These are phyloP conservation scores for Hetaerina americana DNA, from an alignment of 1,140 invertebrate genomes.

Conservation along the genomic window DNA sequence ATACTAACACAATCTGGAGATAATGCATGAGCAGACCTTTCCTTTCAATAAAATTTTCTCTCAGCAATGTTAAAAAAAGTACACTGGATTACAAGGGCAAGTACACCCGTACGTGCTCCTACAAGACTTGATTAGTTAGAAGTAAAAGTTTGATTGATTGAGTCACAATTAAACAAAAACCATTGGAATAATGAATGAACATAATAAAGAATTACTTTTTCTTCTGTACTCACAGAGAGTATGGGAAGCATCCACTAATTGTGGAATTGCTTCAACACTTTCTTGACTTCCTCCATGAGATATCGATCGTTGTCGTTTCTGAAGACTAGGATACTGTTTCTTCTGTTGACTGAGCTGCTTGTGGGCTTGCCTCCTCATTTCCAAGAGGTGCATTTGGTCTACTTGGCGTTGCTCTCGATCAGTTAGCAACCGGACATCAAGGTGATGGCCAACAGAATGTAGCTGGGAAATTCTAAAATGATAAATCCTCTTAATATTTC, in stretches of 20 bases:
- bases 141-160: too few species aligned
- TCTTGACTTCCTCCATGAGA: neutral
- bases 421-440: conserved; percentile 55
- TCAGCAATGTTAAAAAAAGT: too few species aligned
- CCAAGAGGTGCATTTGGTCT: conserved; percentile 55
- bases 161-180: too few species aligned
- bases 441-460: conserved; percentile 52
- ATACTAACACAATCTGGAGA: too few species aligned
- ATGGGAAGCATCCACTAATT: conserved; percentile 52
- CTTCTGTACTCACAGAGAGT: conserved; percentile 48
- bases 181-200: too few species aligned
- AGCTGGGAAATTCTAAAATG: conserved; percentile 55
- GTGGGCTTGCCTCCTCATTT: conserved; percentile 44
- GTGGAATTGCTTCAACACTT: conserved; percentile 29
- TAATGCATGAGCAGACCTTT: too few species aligned
- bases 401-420: conserved; percentile 56
- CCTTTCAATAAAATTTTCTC: too few species aligned
- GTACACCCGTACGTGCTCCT: too few species aligned
- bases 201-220: neutral
- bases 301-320: neutral
- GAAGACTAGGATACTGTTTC: neutral
- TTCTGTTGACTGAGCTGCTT: conserved; percentile 30
- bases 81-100: too few species aligned
- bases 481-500: neutral
- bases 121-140: too few species aligned